Base-by-base conservation (phyloP, 2,888 invertebrate genomes). In the Poecilus cupreus region DNA sequence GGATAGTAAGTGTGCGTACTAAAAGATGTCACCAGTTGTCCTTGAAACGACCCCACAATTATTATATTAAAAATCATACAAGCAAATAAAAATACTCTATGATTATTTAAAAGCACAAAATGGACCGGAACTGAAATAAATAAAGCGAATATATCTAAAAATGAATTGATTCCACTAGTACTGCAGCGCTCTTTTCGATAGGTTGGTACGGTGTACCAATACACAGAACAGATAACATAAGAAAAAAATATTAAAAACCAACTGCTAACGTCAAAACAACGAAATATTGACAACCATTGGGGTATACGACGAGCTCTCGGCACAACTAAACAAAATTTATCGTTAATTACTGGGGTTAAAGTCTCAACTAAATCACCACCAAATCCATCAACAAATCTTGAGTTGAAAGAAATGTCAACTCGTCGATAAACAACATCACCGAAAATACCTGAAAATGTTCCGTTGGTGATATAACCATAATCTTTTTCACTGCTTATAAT, bases 21-120 rank as follows among this genome's bases (percentile, higher is more conserved):
- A 82, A 89, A 90, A 1, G 89, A 89, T 51, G 87, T 89, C 46
- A 90, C 87, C 70, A 91, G 84, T 20, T 87, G 87, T 8, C 90
- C 90, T 84, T 90, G 88, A 82, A 90, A 89, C 22, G 87, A 85
- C 0, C 88, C 88, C 18, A 87, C 86, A 20, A 90, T 84, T 2
- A 90, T 89, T 1, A 91, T 83, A 32, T 88, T 88, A 54, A 89
- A 87, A 2, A 89, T 75, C n/a, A 90, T 83, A 80, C 87, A 87
- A 3, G 85, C 79, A 3, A 84, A 85, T 16, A 88, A 68, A 75
- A 89, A 86, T 8, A 88, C 80, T 80, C 88, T 81, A 79, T 87
- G 83, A 24, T 72, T 75, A 11, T 37, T 16, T 1, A 6, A 6
- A n/a, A 43, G 10, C 10, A 57, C 20, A n/a, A 81, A 32, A 18